Evolutionary conservation across 2,113 vertebrate species (phyloP).

Genomic region (Furnarius figulus): DNA sequence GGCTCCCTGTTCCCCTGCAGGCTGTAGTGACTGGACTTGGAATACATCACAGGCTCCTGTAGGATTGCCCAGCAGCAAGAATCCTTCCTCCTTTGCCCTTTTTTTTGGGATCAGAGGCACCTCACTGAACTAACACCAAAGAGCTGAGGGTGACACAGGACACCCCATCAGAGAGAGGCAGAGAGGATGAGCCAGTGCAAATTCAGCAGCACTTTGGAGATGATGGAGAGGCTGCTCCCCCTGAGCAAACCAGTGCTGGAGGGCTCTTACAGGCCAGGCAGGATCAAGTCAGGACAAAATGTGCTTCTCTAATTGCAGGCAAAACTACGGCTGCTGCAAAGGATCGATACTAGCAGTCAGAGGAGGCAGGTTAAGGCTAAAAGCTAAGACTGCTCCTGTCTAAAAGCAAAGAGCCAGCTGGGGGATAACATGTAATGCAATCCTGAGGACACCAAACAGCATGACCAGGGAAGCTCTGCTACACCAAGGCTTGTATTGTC

Average conservation of each 20-base stretch:
- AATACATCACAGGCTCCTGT: background rate
- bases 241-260: background rate
- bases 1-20: background rate
- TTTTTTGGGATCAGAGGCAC: background rate
- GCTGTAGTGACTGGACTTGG: background rate
- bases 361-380: background rate
- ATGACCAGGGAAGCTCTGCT: background rate
- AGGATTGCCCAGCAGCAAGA: background rate
- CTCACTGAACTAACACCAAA: background rate
- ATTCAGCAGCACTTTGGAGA: background rate
- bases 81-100: background rate
- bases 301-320: background rate
- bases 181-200: background rate
- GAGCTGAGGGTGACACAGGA: background rate
- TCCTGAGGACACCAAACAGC: background rate
- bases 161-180: too few relatives aligned
- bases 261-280: background rate
- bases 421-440: background rate
- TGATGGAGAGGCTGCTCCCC: background rate
- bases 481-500: background rate
- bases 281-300: background rate
- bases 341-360: background rate
- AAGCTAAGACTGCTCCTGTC: background rate
- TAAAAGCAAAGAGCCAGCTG: background rate
- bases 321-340: background rate